Conservation (phyloP, 2,113 vertebrate genomes). For the Entomyzon cyanotis region DNA sequence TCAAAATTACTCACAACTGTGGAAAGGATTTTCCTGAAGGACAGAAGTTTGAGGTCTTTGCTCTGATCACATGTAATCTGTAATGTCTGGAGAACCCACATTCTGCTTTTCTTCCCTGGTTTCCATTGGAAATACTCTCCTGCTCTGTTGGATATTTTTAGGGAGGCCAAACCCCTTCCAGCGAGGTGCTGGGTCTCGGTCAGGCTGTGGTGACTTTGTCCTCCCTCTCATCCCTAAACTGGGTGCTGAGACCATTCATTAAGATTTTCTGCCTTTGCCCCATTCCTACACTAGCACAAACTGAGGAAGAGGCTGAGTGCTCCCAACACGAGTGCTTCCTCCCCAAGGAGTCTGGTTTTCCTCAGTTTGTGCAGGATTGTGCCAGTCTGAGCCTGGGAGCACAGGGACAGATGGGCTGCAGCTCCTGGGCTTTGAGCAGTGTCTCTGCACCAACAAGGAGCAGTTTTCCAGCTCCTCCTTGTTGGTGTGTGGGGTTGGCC, state of each 20-base stretch:
- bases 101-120: neutral
- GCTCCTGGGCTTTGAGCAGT: neutral
- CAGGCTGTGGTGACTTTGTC: neutral
- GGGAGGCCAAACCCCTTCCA: neutral
- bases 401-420: neutral
- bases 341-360: neutral
- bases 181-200: neutral
- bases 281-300: neutral
- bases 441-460: neutral
- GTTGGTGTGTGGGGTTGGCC: neutral
- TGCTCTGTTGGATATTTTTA: neutral
- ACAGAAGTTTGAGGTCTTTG: neutral
- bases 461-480: neutral
- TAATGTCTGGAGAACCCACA: neutral
- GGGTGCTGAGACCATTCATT: neutral
- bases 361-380: neutral
- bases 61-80: accelerated
- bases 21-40: neutral
- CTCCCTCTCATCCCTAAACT: neutral
- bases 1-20: neutral
- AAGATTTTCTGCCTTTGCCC: neutral
- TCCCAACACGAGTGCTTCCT: neutral
- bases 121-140: neutral
- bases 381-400: neutral
- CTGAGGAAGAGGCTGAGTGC: neutral